phyloP scores from a whole-genome alignment of 1,140 invertebrate genomes.

The Homarus americanus region DNA sequence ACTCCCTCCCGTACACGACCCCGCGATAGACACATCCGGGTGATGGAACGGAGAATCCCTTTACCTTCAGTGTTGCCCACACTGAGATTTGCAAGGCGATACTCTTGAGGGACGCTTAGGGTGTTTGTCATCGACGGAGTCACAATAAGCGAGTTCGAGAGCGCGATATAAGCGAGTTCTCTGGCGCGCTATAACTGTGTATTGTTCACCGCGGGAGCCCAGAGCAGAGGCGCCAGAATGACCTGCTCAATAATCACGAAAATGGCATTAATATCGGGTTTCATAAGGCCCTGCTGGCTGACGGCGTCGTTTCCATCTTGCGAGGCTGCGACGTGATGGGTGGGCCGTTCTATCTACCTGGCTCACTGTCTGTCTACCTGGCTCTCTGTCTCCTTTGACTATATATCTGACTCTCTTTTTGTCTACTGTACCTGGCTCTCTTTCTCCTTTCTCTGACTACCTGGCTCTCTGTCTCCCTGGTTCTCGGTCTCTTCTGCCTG shows the following conservation, averaged over 20 bases:
- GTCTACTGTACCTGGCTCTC: too few relatives aligned
- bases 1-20: neutral
- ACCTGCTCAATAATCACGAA: conserved; percentile 66
- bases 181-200: conserved; percentile 24
- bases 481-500: too few relatives aligned
- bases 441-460: too few relatives aligned
- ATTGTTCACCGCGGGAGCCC: conserved; percentile 62
- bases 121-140: conserved; percentile 2
- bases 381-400: too few relatives aligned
- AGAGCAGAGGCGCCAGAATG: conserved; percentile 54
- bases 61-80: conserved; percentile 5
- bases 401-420: too few relatives aligned
- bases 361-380: neutral
- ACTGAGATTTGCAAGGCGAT: neutral
- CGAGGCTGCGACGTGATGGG: conserved; percentile 47
- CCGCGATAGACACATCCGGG: conserved; percentile 27
- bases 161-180: conserved; percentile 34
- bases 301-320: conserved; percentile 54
- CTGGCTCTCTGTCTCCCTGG: too few relatives aligned
- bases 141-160: conserved; percentile 37
- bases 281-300: conserved; percentile 56
- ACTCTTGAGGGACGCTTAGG: neutral
- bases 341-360: conserved; percentile 19
- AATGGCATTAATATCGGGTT: conserved; percentile 68
- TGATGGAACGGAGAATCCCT: conserved; percentile 8